Evolutionary conservation across 2,888 invertebrate species (phyloP), one percentile per base, ranked within the genome.

Genomic region (Andrena flavipes): DNA sequence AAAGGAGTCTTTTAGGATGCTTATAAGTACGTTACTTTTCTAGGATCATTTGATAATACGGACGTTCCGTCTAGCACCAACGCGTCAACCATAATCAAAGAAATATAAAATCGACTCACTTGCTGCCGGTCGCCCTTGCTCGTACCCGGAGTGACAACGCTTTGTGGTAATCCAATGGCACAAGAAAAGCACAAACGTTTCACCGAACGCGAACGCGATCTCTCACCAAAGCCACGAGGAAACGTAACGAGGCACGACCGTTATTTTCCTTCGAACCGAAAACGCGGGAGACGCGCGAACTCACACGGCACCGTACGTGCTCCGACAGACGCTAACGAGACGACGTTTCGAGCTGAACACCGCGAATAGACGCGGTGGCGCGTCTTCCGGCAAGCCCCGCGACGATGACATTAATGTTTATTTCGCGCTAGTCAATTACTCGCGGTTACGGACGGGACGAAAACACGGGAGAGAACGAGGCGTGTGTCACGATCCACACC

Each of bases 401-500:
- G 81, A 42, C 72, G 82, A 73, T 84, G 82, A 88, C 88, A 88
- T 88, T 84, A 88, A 88, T 80, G 80, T 76, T 84, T 71, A 35
- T 80, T 71, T 60, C 73, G 26, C 59, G 29, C 23, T 23, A 20
- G 48, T 70, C 62, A n/a, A 68, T 16, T 56, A 71, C 63, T 65
- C 70, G 65, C 63, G 71, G 60, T 48, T 48, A 16, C 23, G 16
- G 68, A 30, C 8, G 7, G 29, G 63, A 67, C 42, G n/a, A 51
- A 70, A 30, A 10, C 29, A 60, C 35, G 13, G 26, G 26, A 60
- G 26, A 13, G 13, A 7, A n/a, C 35, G 7, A 51, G 48, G n/a
- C 56, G 4, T 23, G 13, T 72, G 1, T 48, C 69, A 80, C 87
- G 77, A 87, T 20, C 80, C 70, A 74, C 81, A 62, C 91, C 62